A percentile compares a stretch with the other conserved stretches of the same genome.
Conservation (phyloP, 2,888 invertebrate species). For the Tachina fera region DNA sequence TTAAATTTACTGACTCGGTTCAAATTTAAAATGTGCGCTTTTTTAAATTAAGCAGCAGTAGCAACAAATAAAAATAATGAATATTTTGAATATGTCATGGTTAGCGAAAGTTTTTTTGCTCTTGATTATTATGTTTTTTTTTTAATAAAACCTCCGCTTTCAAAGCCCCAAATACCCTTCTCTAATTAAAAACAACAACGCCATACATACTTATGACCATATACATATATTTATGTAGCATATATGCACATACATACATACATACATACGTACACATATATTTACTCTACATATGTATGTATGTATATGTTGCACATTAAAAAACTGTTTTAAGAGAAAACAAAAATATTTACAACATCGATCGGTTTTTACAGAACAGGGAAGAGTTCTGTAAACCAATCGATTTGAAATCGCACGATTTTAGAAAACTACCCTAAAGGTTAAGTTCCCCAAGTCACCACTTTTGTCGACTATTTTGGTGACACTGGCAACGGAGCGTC, state of each 20-base stretch:
- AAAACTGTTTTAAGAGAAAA: slow-evolving; percentile 34
- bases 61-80: slow-evolving; percentile 34
- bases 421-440: no score
- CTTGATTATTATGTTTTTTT: slow-evolving; percentile 17
- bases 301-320: slow-evolving; percentile 1
- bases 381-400: no score
- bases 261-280: no score
- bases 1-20: slow-evolving; percentile 14
- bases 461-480: no score
- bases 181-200: slow-evolving; percentile 11
- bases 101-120: slow-evolving; percentile 61
- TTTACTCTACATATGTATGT: no score
- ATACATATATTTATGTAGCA: no score
- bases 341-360: slow-evolving; percentile 26
- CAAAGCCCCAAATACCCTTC: neutral
- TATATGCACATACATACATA: no score
- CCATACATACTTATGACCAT: neutral
- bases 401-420: no score
- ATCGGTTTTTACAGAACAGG: no score
- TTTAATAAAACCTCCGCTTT: slow-evolving; percentile 16
- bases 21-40: slow-evolving; percentile 17
- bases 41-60: slow-evolving; percentile 33
- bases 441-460: no score
- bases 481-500: no score
- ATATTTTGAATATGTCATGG: slow-evolving; percentile 66